phyloP scores from a whole-genome alignment of 2,113 vertebrate species.

The Falcunculus frontatus region DNA sequence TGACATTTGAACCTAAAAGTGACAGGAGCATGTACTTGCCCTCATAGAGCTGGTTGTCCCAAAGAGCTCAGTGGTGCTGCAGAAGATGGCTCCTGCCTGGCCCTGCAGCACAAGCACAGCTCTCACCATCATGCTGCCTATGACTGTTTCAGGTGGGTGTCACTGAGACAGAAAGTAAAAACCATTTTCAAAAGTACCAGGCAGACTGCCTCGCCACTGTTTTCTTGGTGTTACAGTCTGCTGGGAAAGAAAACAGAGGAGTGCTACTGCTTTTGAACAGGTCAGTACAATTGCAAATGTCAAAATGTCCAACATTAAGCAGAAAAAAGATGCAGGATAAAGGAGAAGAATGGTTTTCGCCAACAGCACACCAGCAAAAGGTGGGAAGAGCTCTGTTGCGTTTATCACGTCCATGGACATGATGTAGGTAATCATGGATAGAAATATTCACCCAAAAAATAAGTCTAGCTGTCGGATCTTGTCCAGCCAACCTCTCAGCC shows the following conservation, averaged over 20 bases:
- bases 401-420: not conserved
- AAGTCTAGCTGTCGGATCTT: not conserved
- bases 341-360: not conserved
- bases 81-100: not conserved
- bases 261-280: not conserved
- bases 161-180: not conserved
- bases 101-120: not conserved
- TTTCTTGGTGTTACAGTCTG: not conserved
- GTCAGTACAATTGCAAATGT: rapidly evolving
- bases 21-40: not conserved
- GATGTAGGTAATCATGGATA: rapidly evolving
- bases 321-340: not conserved
- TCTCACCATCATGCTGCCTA: not conserved
- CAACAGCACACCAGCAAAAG: not conserved
- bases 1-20: not conserved
- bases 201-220: not conserved
- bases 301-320: not conserved
- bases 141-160: not conserved
- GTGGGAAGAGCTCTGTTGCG: not conserved
- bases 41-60: not conserved
- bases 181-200: not conserved
- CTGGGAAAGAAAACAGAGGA: not conserved
- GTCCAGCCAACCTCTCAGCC: not conserved
- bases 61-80: not conserved
- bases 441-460: not conserved